Evolutionary conservation across 2,797 vertebrate species (phyloP), one percentile per base, ranked within the genome.

Genomic region (Channallabes apus): DNA sequence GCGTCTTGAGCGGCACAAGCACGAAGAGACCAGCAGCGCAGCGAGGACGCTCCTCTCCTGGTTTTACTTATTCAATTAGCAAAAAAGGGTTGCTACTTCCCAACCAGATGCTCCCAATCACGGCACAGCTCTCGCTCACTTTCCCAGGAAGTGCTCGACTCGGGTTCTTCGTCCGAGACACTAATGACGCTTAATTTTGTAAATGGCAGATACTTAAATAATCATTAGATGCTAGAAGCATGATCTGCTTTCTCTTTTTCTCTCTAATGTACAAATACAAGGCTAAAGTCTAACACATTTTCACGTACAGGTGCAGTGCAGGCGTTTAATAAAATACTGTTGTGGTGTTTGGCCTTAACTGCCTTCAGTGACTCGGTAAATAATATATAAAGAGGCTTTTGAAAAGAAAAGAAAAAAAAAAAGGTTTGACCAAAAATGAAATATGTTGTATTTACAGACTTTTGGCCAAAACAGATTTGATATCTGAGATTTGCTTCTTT

Each of bases 51-150:
- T 85, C 80, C 82, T 84, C 80, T 89, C 79, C 88, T 89, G 89
- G 76, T 88, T 90, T 88, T 90, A 90, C 88, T 91, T 91, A 91
- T 88, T 87, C 85, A 89, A 87, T 90, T 89, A 88, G 68, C 65
- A 46, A 35, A 22, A 80, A 86, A 84, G 35, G 64, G 58, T 89
- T 86, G 68, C 82, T 85, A 65, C 72, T 86, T 82, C 84, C 75
- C 82, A 84, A 79, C 85, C 88, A 88, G 89, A 90, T 88, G 88
- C 89, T 88, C 88, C 82, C 87, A 89, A 90, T 90, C 89, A 87
- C 80, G 41, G 79, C 20, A 46, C 80, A 51, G 82, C 84, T 88
- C 75, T 83, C 75, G 32, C 80, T 75, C 76, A 71, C 85, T 87
- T 89, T 91, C 88, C 86, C 88, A 89, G 87, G 84, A 90, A 86